Base-by-base conservation (phyloP, 2,888 invertebrate species). In the Agrotis ipsilon region DNA sequence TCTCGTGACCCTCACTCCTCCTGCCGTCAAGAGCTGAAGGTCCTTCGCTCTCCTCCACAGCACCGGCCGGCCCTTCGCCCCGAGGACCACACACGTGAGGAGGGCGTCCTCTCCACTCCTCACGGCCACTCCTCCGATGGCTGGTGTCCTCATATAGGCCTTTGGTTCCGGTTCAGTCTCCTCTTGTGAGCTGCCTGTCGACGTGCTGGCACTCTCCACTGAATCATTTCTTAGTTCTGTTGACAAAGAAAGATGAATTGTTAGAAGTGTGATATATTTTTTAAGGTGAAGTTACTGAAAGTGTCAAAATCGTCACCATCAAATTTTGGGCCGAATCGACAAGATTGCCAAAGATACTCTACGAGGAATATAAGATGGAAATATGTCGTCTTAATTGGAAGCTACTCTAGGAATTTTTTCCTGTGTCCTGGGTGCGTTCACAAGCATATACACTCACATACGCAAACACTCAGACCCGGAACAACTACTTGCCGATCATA, bases 21-120 rank as follows among this genome's bases (percentile, higher is more conserved):
- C 98, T 4, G 98, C 98, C 7, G 98, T 98, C 63, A 98, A 93
- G 61, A 98, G 97, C 86, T 97, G 97, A 49, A 97, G 97, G 78
- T 97, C 96, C 76, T 97, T 96, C 68, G 97, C 97, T 85, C 97
- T 97, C 90, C 97, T 97, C 98, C 98, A 98, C 88, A 98, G 96
- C 65, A 98, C 98, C 0, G 98, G 98, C 86, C 97, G 97, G 39
- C 97, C 97, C 49, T 97, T 97, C 3, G 97, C 97, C 45, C 97
- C 97, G 45, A 97, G 94, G 45, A 98, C 98, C 68, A 98, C 98
- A 91, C 98, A 98, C 16, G 98, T 98, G 61, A 98, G 96, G 52
- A 98, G 94, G 3, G 98, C 98, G 89, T 98, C 98, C 85, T 98
- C 98, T 16, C 98, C 98, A 65, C 91, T 92, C 82, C 91, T 90